Evolutionary conservation across 2,797 vertebrate species (phyloP), one percentile per base, ranked within the genome.

Genomic region (Cuculus canorus): DNA sequence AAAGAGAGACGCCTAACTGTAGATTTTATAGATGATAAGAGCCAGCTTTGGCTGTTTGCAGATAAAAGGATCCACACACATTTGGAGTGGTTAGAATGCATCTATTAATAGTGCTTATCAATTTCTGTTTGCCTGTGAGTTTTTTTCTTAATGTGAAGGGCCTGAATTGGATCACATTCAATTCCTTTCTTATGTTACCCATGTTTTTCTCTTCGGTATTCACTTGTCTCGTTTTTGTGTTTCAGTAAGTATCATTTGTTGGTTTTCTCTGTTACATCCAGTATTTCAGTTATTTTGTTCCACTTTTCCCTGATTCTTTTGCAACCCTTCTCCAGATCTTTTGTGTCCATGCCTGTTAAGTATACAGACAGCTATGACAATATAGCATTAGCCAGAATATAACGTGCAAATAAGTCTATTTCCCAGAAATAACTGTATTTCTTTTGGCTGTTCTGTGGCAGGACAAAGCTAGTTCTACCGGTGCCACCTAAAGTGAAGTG

Each of bases 341-440:
- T 85, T 60, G 14, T n/a, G 18, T 37, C 82, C 35, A 82, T 64
- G 41, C 14, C 47, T 77, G 28, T 71, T 79, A 87, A 54, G 50
- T 35, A 35, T 47, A 41, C 28, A 66, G 70, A 72, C 43, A 82
- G 13, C 61, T 75, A 60, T n/a, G 43, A 82, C 25, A 83, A 45
- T 54, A 81, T 30, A 69, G 13, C 28, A 11, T 37, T 79, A 72
- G 64, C 25, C 92, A 91, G 80, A 80, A 85, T 79, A 72, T 66
- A 39, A 64, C 41, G 86, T 41, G 57, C 73, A 93, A 92, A 69
- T 91, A 90, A 84, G 45, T 64, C 32, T 77, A 33, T 76, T 96
- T 95, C 63, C 78, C 90, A 95, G 91, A 92, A 86, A 52, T 71
- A 78, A 83, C 68, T 86, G 4, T 82, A 87, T 68, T 96, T 86